These are phyloP conservation scores for Larimichthys polyactis DNA, from an alignment of 2,113 vertebrate species.

Conservation along the genomic window DNA sequence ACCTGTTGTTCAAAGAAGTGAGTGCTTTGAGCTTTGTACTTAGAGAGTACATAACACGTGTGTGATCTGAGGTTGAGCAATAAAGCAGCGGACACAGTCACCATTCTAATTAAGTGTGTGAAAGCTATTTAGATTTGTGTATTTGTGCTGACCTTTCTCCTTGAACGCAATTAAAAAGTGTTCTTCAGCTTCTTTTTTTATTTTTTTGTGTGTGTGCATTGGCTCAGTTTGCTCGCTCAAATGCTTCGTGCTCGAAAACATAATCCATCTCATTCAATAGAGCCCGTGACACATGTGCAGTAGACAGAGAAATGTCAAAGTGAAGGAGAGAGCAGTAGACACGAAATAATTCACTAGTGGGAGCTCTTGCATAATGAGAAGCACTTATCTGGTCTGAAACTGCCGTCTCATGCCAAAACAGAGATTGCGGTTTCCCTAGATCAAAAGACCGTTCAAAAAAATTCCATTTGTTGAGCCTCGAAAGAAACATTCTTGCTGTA, in stretches of 20 bases:
- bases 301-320: not conserved
- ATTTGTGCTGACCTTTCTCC: not conserved
- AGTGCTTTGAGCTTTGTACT: no score
- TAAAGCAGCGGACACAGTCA: not conserved
- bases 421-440: not conserved
- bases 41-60: no score
- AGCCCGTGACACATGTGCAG: not conserved
- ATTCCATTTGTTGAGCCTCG: no score
- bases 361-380: not conserved
- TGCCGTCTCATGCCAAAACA: slow-evolving; percentile 5
- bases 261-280: not conserved
- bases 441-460: not conserved
- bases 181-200: not conserved
- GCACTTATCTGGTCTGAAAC: slow-evolving; percentile 5
- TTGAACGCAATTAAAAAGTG: not conserved
- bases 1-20: slow-evolving; percentile 52
- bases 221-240: not conserved
- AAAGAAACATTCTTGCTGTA: not conserved
- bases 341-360: not conserved
- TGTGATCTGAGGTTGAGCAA: not conserved
- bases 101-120: not conserved
- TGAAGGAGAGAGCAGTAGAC: not conserved
- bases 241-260: not conserved
- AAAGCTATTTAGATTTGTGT: not conserved
- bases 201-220: not conserved